Percentiles rank a stretch among this genome's conserved stretches.
Evolutionary conservation across 2,797 vertebrate species (phyloP).

Genomic region (Pitangus sulphuratus): DNA sequence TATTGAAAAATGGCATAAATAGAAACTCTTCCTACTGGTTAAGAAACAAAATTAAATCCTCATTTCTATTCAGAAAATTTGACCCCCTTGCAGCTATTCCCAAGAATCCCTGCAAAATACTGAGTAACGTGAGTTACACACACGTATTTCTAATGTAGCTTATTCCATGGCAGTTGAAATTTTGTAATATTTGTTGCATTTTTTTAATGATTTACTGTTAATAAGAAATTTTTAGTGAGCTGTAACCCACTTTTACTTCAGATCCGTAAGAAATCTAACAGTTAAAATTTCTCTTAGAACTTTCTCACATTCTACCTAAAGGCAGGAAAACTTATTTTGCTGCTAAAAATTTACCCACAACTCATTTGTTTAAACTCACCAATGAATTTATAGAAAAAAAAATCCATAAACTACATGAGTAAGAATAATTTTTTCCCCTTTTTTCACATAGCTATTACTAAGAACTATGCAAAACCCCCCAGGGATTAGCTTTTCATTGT

Average conservation of each 20-base stretch:
- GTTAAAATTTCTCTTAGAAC: neutral
- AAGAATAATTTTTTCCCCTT: neutral
- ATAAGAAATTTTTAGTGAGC: neutral
- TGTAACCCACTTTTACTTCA: neutral
- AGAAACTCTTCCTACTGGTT: neutral
- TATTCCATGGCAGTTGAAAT: neutral
- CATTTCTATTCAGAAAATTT: neutral
- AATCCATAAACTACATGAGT: neutral
- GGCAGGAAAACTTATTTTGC: neutral
- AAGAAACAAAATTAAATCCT: neutral
- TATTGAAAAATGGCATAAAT: neutral
- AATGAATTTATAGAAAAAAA: neutral
- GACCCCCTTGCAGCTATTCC: neutral
- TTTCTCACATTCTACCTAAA: neutral
- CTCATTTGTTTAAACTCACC: neutral
- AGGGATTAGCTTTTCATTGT: neutral
- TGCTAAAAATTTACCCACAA: neutral
- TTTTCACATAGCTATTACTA: neutral
- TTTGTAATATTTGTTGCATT: neutral
- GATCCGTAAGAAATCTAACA: neutral
- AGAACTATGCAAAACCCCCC: neutral
- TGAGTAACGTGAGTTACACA: neutral
- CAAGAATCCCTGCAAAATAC: neutral
- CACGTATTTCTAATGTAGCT: neutral
- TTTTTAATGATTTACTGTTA: neutral